Evolutionary conservation across 1,140 invertebrate genomes (phyloP).

Genomic region (Bradynema listronoti): DNA sequence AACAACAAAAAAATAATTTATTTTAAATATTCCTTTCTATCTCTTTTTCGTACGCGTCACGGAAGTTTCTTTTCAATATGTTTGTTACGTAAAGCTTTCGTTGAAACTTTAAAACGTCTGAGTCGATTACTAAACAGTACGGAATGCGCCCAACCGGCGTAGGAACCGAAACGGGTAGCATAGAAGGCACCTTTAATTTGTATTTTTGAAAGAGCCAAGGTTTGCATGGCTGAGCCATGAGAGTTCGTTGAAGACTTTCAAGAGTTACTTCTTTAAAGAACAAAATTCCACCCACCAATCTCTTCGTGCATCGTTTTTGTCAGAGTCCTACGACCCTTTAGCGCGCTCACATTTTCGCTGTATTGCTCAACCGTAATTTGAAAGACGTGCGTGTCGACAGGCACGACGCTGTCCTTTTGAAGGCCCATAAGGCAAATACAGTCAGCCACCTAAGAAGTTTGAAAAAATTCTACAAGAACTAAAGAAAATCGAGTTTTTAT

Average conservation of each 20-base stretch:
- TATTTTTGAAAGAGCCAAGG: not conserved
- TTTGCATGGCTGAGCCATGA: not conserved
- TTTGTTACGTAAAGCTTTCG: too few species aligned
- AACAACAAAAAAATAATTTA: too few species aligned
- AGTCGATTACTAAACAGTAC: constrained; percentile 61
- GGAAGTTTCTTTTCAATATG: too few species aligned
- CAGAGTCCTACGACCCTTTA: constrained; percentile 70
- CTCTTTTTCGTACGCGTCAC: too few species aligned
- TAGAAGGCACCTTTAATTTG: constrained; percentile 66
- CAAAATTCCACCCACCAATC: constrained; percentile 63
- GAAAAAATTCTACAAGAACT: constrained; percentile 60
- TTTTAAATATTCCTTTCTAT: too few species aligned
- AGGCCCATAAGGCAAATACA: constrained; percentile 95
- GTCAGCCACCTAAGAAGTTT: constrained; percentile 74
- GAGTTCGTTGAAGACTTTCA: not conserved
- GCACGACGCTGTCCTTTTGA: constrained; percentile 77
- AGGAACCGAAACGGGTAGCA: constrained; percentile 72
- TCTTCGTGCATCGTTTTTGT: constrained; percentile 65
- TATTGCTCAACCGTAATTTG: constrained; percentile 78
- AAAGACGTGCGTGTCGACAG: constrained; percentile 92
- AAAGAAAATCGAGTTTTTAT: not conserved
- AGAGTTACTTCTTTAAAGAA: not conserved
- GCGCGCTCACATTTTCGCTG: constrained; percentile 59
- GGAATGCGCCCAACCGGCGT: constrained; percentile 90
- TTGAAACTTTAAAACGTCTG: constrained; percentile 32